Evolutionary conservation across 1,140 invertebrate genomes (phyloP).

Genomic region (Pogonomyrmex barbatus): DNA sequence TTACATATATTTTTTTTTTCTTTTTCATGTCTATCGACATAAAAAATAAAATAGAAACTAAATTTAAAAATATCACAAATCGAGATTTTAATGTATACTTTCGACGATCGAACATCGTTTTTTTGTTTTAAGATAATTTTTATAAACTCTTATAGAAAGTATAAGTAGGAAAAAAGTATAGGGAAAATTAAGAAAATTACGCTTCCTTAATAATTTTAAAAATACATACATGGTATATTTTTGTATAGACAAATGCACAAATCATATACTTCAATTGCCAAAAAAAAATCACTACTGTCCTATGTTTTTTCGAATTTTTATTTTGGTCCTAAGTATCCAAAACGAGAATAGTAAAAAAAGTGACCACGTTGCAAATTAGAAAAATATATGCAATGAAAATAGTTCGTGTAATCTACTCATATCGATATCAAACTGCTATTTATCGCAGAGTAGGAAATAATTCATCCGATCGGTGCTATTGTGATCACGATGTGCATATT

Average conservation of each 20-base stretch:
- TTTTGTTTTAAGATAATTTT: background rate
- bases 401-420: background rate
- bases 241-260: background rate
- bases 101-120: background rate
- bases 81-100: background rate
- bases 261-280: background rate
- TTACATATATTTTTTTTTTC: background rate
- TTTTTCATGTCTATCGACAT: too few relatives aligned
- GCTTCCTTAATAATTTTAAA: background rate
- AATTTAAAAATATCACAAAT: background rate
- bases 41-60: background rate
- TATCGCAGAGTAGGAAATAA: slow-evolving; percentile 13
- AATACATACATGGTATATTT: background rate
- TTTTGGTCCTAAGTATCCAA: slow-evolving; percentile 33
- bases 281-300: background rate
- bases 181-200: background rate
- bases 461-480: background rate
- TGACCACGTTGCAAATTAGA: background rate
- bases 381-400: slow-evolving; percentile 26
- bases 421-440: slow-evolving; percentile 38
- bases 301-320: background rate
- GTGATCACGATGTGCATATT: background rate
- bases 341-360: background rate
- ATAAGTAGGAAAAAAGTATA: background rate
- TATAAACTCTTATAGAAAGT: background rate